These are phyloP conservation scores for Equus quagga DNA, from an alignment of 2,113 vertebrate genomes.

Conservation along the genomic window DNA sequence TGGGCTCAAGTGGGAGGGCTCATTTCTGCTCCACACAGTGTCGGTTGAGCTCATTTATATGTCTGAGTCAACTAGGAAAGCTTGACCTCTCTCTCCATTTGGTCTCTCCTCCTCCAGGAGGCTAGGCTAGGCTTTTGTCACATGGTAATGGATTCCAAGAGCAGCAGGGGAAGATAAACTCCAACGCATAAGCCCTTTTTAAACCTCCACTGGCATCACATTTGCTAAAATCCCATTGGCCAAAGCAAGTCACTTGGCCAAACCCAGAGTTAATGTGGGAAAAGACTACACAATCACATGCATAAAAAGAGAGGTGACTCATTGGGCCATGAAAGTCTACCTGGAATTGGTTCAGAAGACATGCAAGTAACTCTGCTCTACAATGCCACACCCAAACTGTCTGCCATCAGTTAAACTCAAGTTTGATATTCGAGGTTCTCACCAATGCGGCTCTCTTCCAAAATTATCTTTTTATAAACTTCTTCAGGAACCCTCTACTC, in stretches of 20 bases:
- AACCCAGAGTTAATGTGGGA: neutral
- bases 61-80: neutral
- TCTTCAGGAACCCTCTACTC: constrained; percentile 31
- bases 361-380: neutral
- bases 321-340: neutral
- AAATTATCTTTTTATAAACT: constrained; percentile 21
- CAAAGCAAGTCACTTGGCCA: neutral
- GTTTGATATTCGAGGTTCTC: constrained; percentile 4
- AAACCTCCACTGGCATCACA: neutral
- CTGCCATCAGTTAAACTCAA: neutral
- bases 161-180: neutral
- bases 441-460: neutral
- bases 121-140: neutral
- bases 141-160: neutral
- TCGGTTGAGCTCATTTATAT: neutral
- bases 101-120: neutral
- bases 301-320: neutral
- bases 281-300: neutral
- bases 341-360: neutral
- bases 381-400: neutral
- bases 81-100: neutral
- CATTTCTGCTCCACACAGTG: neutral
- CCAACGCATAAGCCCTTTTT: neutral
- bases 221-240: neutral
- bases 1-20: neutral